Conservation (phyloP, 2,797 vertebrate genomes). For the Danio tinwini region DNA sequence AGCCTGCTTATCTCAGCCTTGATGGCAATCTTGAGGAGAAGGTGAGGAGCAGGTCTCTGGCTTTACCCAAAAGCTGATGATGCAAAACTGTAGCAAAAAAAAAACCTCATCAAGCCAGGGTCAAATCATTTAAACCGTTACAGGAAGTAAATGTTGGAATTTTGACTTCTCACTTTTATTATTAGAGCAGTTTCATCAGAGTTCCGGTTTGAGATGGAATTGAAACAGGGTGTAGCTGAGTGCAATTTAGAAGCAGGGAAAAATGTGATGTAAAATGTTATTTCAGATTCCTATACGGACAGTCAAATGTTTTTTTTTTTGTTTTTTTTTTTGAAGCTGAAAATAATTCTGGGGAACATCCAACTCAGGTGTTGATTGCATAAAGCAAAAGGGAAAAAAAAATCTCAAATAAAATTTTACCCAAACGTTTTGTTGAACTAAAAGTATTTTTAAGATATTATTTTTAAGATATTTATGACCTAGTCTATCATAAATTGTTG, state of each 20-base stretch:
- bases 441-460: too few relatives aligned
- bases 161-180: constrained; percentile 4
- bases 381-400: too few relatives aligned
- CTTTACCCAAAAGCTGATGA: constrained; percentile 15
- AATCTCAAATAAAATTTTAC: too few relatives aligned
- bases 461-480: too few relatives aligned
- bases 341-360: too few relatives aligned
- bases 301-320: too few relatives aligned
- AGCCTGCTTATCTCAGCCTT: constrained; percentile 28
- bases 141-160: not conserved
- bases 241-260: not conserved
- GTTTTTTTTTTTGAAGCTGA: too few relatives aligned
- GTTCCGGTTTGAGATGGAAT: not conserved
- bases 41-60: constrained; percentile 1
- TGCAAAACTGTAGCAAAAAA: constrained; percentile 8
- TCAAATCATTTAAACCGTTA: not conserved
- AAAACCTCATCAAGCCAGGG: not conserved
- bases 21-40: constrained; percentile 37
- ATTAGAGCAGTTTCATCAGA: not conserved
- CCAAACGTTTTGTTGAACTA: too few relatives aligned
- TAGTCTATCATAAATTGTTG: too few relatives aligned
- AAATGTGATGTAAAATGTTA: not conserved
- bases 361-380: too few relatives aligned
- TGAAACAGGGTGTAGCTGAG: not conserved
- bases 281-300: too few relatives aligned